phyloP scores from a whole-genome alignment of 23 tunicate genomes.

The Styela plicata region DNA sequence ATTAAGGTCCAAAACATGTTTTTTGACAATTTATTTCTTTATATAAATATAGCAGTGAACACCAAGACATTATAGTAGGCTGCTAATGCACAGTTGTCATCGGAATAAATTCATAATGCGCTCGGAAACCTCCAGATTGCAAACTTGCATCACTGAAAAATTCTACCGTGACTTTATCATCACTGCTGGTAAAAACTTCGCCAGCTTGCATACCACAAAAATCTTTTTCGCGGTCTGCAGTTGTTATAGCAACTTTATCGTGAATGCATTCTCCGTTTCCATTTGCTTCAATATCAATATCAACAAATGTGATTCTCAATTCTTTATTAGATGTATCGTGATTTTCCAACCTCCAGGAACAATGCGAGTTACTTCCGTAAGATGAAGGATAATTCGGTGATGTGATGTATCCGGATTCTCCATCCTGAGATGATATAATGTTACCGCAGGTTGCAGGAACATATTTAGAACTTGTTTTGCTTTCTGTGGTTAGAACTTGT shows the following conservation, averaged over 20 bases:
- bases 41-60: too few species aligned
- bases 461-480: neutral
- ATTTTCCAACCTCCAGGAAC: neutral
- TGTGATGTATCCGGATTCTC: neutral
- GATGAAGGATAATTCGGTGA: slow-evolving; percentile 1
- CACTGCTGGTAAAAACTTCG: neutral
- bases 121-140: slow-evolving; percentile 5
- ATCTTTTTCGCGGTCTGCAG: too few species aligned
- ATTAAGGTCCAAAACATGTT: too few species aligned
- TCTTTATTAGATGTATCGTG: neutral
- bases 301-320: slow-evolving; percentile 1
- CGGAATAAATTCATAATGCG: slow-evolving; percentile 11
- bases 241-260: neutral
- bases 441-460: neutral
- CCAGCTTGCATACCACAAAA: slow-evolving; percentile 10
- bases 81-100: neutral
- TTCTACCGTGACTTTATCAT: neutral
- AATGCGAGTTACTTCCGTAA: neutral
- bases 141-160: slow-evolving; percentile 4
- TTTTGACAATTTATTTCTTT: too few species aligned
- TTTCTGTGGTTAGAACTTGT: neutral
- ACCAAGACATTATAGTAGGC: too few species aligned
- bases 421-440: neutral
- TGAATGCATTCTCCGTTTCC: neutral
- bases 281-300: slow-evolving; percentile 18